Conservation (phyloP, 64 coral and sea anemone species). For the Montipora efflorescens region DNA sequence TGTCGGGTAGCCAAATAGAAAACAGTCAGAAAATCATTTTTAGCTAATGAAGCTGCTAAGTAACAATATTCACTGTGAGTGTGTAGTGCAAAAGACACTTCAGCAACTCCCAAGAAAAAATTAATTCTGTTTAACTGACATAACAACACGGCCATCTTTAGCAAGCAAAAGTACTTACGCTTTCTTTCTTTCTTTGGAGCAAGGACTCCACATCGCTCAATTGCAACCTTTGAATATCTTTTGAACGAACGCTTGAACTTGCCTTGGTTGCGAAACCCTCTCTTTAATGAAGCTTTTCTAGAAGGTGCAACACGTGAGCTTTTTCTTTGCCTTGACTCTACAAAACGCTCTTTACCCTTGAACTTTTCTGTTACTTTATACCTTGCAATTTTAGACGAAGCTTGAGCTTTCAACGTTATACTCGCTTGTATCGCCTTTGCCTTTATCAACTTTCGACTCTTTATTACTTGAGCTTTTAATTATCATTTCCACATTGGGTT, state of each 20-base stretch:
- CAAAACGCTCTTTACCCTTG: neutral
- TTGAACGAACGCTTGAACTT: neutral
- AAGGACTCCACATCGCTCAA: neutral
- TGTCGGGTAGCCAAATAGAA: too few species aligned
- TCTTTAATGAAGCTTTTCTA: neutral
- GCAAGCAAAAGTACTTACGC: constrained; percentile 17
- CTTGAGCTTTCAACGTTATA: neutral
- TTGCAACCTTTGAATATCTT: neutral
- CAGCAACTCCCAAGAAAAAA: neutral
- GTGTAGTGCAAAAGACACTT: too few species aligned
- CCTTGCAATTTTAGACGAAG: neutral
- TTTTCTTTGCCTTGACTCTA: constrained; percentile 31
- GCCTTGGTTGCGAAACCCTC: neutral
- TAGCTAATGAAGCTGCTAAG: too few species aligned
- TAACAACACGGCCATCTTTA: neutral
- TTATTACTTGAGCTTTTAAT: constrained; percentile 32
- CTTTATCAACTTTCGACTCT: constrained; percentile 24
- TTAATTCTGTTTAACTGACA: neutral
- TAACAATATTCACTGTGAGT: too few species aligned
- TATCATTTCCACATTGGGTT: constrained; percentile 26
- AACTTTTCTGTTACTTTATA: neutral
- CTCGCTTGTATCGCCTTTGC: constrained; percentile 7
- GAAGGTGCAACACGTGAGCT: neutral
- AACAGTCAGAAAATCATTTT: too few species aligned
- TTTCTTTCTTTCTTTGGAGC: neutral